phyloP scores from a whole-genome alignment of 2,888 invertebrate genomes.

The Glomeris marginata region DNA sequence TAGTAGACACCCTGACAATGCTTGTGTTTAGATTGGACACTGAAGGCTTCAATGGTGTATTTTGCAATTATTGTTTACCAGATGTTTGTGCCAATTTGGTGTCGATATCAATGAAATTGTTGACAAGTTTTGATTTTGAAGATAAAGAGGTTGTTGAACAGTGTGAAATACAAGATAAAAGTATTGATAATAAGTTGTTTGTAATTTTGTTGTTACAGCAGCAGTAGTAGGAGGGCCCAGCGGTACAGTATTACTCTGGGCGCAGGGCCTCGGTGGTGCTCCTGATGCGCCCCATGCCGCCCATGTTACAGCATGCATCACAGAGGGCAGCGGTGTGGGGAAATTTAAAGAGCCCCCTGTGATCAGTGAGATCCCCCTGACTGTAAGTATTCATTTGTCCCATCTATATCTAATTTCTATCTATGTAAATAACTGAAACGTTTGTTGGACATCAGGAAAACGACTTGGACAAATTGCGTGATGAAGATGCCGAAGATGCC shows the following conservation, averaged over 20 bases:
- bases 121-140: too few species aligned
- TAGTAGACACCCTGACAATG: too few species aligned
- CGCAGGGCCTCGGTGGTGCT: slow-evolving; percentile 99
- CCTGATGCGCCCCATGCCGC: slow-evolving; percentile 96
- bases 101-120: too few species aligned
- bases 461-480: slow-evolving; percentile 39
- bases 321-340: slow-evolving; percentile 58
- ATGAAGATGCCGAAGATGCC: slow-evolving; percentile 37
- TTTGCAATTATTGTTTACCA: too few species aligned
- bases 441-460: slow-evolving; percentile 13
- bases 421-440: background rate
- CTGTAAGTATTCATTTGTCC: slow-evolving; percentile 8
- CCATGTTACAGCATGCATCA: slow-evolving; percentile 41
- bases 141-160: too few species aligned
- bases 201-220: slow-evolving; percentile 8
- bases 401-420: background rate
- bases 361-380: slow-evolving; percentile 31
- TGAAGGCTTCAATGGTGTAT: too few species aligned
- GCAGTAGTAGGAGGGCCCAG: slow-evolving; percentile 15
- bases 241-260: slow-evolving; percentile 66
- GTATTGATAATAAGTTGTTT: background rate
- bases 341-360: slow-evolving; percentile 51
- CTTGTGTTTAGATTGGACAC: too few species aligned
- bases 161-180: too few species aligned
- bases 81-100: too few species aligned